Percentiles rank a stretch among this genome's conserved stretches.
Evolutionary conservation across 2,888 invertebrate genomes (phyloP).

Genomic region (Esperia sulphurella): DNA sequence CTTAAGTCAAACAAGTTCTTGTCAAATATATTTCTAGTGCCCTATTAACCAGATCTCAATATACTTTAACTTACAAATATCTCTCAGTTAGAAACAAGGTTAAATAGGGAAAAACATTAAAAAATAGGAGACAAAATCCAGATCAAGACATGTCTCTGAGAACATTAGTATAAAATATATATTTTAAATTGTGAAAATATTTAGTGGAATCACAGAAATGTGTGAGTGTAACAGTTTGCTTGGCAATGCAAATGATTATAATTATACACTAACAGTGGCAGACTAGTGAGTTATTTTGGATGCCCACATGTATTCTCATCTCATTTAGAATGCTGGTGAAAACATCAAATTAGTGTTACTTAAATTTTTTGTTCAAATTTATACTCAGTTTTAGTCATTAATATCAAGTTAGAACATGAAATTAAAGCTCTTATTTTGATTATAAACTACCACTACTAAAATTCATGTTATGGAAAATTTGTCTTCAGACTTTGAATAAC

Average conservation of each 20-base stretch:
- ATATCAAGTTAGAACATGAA: no score
- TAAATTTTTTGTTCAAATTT: no score
- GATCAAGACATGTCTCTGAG: not conserved
- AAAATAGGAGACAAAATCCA: not conserved
- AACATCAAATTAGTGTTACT: no score
- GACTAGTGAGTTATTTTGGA: conserved; percentile 34
- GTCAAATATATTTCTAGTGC: no score
- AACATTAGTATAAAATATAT: conserved; percentile 13
- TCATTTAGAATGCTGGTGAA: no score
- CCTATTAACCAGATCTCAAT: not conserved
- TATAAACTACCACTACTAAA: no score
- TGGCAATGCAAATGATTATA: conserved; percentile 27
- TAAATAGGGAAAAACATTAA: not conserved
- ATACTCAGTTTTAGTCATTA: no score
- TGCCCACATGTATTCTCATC: conserved; percentile 9
- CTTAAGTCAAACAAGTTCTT: no score
- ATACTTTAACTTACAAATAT: not conserved
- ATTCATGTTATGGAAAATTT: no score
- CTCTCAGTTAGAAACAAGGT: not conserved
- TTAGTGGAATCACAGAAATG: no score
- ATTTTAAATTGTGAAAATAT: conserved; percentile 19
- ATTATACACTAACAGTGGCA: conserved; percentile 33
- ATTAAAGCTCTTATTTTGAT: no score
- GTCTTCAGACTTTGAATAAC: no score
- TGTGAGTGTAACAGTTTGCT: conserved; percentile 28